Evolutionary conservation across 2,113 vertebrate genomes (phyloP).

Genomic region (Bujurquina vittata): DNA sequence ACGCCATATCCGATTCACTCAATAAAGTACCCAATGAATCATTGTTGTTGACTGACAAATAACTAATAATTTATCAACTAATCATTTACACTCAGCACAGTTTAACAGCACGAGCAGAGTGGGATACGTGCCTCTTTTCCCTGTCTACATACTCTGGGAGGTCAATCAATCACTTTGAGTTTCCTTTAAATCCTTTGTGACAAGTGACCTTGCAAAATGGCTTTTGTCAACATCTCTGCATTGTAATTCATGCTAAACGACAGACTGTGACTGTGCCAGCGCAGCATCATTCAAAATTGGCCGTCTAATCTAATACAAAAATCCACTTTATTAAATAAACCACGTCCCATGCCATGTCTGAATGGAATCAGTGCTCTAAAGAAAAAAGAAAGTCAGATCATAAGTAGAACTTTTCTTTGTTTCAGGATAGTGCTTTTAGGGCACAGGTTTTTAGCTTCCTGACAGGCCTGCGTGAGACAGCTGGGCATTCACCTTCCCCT

Average conservation of each 20-base stretch:
- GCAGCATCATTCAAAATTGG: slow-evolving; percentile 58
- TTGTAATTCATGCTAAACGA: slow-evolving; percentile 64
- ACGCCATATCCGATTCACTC: neutral
- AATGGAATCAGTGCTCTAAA: slow-evolving; percentile 35
- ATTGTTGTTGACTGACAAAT: neutral
- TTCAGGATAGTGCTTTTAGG: slow-evolving; percentile 24
- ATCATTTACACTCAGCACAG: neutral
- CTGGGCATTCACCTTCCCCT: neutral
- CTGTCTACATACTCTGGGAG: neutral
- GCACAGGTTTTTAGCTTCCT: neutral
- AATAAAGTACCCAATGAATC: neutral
- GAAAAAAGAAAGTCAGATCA: slow-evolving; percentile 33
- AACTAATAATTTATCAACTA: neutral
- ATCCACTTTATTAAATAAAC: slow-evolving; percentile 66
- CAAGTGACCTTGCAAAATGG: slow-evolving; percentile 73
- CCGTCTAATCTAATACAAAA: slow-evolving; percentile 65
- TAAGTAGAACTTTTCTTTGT: slow-evolving; percentile 21
- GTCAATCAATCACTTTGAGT: slow-evolving; percentile 63
- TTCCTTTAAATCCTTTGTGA: slow-evolving; percentile 66
- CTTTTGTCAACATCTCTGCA: slow-evolving; percentile 67
- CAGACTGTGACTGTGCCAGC: slow-evolving; percentile 47
- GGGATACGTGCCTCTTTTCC: neutral
- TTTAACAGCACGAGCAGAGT: slow-evolving; percentile 4
- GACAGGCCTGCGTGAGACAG: neutral
- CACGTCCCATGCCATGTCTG: slow-evolving; percentile 37